Conservation (phyloP, 2,888 invertebrate genomes). For the Lasioglossum vierecki region DNA sequence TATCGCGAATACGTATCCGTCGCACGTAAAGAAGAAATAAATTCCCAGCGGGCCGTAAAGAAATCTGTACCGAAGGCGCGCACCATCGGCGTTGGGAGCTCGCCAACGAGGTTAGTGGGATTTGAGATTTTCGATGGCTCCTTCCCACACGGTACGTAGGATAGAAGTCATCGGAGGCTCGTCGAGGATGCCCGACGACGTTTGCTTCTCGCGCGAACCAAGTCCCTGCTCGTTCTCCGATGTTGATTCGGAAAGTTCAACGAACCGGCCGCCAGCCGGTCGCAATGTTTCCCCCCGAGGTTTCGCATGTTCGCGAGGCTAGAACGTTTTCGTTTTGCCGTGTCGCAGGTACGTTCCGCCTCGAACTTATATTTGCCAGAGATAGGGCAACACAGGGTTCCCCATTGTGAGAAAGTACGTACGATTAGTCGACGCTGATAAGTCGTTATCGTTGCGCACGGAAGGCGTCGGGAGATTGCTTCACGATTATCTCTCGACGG, state of each 20-base stretch:
- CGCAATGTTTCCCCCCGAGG: conserved; percentile 7
- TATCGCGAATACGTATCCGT: conserved; percentile 70
- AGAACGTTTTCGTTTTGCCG: conserved; percentile 24
- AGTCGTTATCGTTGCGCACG: conserved; percentile 61
- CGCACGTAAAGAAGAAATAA: conserved; percentile 75
- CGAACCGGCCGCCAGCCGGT: conserved; percentile 21
- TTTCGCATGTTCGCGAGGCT: conserved; percentile 1
- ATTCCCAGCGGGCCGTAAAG: conserved; percentile 72
- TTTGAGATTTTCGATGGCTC: conserved; percentile 81
- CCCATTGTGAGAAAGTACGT: conserved; percentile 50
- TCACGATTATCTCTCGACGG: conserved; percentile 58
- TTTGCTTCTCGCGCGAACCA: conserved; percentile 51
- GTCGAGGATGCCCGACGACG: conserved; percentile 47
- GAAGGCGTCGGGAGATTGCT: conserved; percentile 68
- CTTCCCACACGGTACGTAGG: conserved; percentile 51
- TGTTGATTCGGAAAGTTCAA: conserved; percentile 28
- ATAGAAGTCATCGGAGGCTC: conserved; percentile 14
- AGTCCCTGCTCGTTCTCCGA: neutral
- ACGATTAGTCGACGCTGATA: conserved; percentile 57
- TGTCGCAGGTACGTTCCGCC: conserved; percentile 50
- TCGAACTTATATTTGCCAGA: conserved; percentile 49
- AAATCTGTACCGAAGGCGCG: conserved; percentile 70
- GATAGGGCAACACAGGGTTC: conserved; percentile 42
- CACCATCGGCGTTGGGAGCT: conserved; percentile 70
- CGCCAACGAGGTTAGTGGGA: conserved; percentile 81